Conservation (phyloP, 2,888 invertebrate genomes). For the Dryobotodes eremita region DNA sequence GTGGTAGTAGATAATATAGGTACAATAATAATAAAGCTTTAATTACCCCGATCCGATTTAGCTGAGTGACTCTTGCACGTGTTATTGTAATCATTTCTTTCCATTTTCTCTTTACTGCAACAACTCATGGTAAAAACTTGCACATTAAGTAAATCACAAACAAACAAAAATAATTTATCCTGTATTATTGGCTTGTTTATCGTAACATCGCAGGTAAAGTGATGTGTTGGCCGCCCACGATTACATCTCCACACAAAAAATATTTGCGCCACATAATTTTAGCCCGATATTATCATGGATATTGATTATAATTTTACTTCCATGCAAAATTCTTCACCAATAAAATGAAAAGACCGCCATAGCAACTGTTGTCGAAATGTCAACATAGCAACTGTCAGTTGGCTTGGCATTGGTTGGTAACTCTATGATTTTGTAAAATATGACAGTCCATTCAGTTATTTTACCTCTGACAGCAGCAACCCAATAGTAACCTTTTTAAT, state of each 20-base stretch:
- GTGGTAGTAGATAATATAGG: neutral
- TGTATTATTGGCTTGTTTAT: conserved; percentile 60
- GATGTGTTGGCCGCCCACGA: conserved; percentile 21
- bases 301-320: conserved; percentile 40
- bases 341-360: conserved; percentile 82
- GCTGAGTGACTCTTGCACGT: conserved; percentile 70
- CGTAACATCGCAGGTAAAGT: conserved; percentile 49
- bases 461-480: too few relatives aligned
- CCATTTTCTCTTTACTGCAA: conserved; percentile 54
- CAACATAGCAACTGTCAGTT: conserved; percentile 58
- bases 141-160: conserved; percentile 49
- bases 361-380: conserved; percentile 73
- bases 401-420: neutral
- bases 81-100: conserved; percentile 61
- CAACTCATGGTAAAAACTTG: conserved; percentile 49
- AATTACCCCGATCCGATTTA: conserved; percentile 72
- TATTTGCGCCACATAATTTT: conserved; percentile 61
- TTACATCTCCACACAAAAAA: conserved; percentile 38
- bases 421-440: neutral
- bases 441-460: too few relatives aligned
- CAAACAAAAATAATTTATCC: conserved; percentile 56
- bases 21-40: neutral
- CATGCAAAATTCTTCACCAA: conserved; percentile 40
- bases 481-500: too few relatives aligned
- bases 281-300: conserved; percentile 25